Evolutionary conservation across 2,888 invertebrate genomes (phyloP).

Genomic region (Sinhomidia bicolor): DNA sequence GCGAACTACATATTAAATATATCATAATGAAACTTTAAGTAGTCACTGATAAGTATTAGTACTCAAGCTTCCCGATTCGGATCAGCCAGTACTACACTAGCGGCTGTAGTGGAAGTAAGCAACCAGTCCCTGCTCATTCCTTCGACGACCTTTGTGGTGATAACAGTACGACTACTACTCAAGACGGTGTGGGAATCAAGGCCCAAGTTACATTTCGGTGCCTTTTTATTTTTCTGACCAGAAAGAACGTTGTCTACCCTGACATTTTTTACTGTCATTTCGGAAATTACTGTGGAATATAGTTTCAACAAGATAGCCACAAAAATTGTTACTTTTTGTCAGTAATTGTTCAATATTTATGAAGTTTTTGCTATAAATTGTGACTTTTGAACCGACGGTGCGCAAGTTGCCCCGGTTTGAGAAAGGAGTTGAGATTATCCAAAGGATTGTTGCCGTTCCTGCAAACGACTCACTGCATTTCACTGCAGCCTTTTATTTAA

Average conservation of each 20-base stretch:
- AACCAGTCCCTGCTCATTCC: constrained; percentile 58
- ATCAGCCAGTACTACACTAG: constrained; percentile 65
- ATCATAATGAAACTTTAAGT: constrained; percentile 45
- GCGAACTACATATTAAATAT: constrained; percentile 30
- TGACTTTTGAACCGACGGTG: constrained; percentile 35
- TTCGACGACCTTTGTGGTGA: constrained; percentile 63
- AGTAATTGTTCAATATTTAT: not conserved
- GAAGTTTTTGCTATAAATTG: constrained; percentile 22
- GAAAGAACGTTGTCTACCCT: not conserved
- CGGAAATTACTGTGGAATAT: constrained; percentile 52
- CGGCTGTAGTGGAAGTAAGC: constrained; percentile 60
- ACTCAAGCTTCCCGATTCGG: constrained; percentile 65
- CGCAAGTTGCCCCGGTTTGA: constrained; percentile 40
- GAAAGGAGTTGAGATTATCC: not conserved
- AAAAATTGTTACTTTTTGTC: constrained; percentile 22
- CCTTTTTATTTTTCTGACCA: constrained; percentile 30
- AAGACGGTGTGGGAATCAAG: constrained; percentile 47
- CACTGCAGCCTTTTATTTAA: not conserved
- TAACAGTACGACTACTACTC: constrained; percentile 15
- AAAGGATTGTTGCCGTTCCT: not conserved
- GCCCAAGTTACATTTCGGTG: constrained; percentile 51
- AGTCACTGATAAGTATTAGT: constrained; percentile 64
- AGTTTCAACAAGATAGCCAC: constrained; percentile 35
- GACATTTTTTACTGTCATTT: constrained; percentile 37
- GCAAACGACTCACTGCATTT: not conserved